Evolutionary conservation across 2,113 vertebrate genomes (phyloP).

Genomic region (Hirundichthys speculiger): DNA sequence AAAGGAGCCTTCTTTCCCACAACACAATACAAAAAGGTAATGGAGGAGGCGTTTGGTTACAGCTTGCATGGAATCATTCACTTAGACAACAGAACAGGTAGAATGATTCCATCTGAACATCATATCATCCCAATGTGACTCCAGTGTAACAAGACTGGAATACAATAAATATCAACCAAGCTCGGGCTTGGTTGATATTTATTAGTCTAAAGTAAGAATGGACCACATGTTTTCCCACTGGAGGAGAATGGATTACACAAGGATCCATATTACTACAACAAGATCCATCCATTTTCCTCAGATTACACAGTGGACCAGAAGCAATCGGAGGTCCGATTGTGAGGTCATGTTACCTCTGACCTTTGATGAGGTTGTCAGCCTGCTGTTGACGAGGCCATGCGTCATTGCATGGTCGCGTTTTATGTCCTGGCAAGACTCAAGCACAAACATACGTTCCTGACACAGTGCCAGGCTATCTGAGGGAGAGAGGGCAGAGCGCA

Average conservation of each 20-base stretch:
- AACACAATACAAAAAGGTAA: not conserved
- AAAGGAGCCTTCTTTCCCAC: too few species aligned
- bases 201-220: constrained; percentile 9
- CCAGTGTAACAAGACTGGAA: not conserved
- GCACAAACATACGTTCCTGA: constrained; percentile 74
- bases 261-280: constrained; percentile 30
- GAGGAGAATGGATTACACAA: constrained; percentile 57
- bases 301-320: constrained; percentile 29
- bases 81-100: not conserved
- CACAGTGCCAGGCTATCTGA: constrained; percentile 74
- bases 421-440: constrained; percentile 75
- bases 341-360: constrained; percentile 75
- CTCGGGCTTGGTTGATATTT: not conserved
- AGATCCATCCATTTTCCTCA: constrained; percentile 61
- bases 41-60: not conserved
- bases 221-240: constrained; percentile 44
- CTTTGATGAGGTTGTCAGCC: constrained; percentile 54
- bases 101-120: constrained; percentile 3
- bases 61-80: not conserved
- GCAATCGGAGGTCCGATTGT: constrained; percentile 54
- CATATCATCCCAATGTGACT: not conserved
- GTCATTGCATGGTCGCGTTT: constrained; percentile 45
- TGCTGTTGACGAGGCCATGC: constrained; percentile 52
- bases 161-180: too few species aligned
- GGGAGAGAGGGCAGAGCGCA: constrained; percentile 62